Evolutionary conservation across 2,888 invertebrate species (phyloP).

Genomic region (Halictus ligatus): DNA sequence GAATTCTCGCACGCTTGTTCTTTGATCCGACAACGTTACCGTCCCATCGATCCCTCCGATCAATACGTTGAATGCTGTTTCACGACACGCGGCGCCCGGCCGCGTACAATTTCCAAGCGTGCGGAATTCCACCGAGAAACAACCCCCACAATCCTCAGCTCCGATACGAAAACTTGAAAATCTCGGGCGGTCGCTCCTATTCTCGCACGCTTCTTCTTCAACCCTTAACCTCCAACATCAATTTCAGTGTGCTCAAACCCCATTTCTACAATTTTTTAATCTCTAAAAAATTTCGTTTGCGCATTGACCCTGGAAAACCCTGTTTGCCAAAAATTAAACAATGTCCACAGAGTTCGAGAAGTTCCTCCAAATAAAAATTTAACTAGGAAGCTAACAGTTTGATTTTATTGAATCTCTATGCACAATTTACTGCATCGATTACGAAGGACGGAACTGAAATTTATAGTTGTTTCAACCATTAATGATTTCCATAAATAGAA

Average conservation of each 20-base stretch:
- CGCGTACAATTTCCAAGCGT: background rate
- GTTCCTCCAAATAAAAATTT: too few species aligned
- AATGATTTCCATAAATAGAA: too few species aligned
- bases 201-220: conserved; percentile 26
- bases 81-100: background rate
- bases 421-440: too few species aligned
- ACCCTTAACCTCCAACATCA: background rate
- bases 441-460: too few species aligned
- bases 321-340: too few species aligned
- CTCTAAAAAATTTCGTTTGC: background rate
- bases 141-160: background rate
- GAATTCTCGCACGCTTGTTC: conserved; percentile 39
- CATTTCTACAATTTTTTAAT: background rate
- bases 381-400: too few species aligned
- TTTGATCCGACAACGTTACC: conserved; percentile 1
- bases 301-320: too few species aligned
- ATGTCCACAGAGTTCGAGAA: background rate
- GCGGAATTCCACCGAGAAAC: conserved; percentile 14
- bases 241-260: too few species aligned
- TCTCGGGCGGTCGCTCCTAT: background rate
- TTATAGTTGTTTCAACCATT: too few species aligned
- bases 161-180: background rate
- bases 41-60: background rate
- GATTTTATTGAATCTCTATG: too few species aligned
- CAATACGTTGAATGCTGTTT: background rate